These are phyloP conservation scores for Nesogale talazaci DNA, from an alignment of 2,113 vertebrate species.

Conservation along the genomic window DNA sequence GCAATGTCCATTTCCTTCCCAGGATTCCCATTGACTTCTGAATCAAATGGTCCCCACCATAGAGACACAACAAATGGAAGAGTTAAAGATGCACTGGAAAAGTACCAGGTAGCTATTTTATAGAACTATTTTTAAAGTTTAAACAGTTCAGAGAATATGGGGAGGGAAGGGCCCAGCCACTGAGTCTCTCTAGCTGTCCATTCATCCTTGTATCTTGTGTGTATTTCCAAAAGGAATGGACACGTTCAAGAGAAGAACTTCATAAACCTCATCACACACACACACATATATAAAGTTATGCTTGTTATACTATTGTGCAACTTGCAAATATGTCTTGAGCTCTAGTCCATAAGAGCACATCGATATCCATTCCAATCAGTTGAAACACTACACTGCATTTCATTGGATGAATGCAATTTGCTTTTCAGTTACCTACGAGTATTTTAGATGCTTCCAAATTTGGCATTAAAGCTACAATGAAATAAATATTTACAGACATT, in stretches of 20 bases:
- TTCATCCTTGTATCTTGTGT: neutral
- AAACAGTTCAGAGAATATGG: neutral
- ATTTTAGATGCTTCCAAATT: neutral
- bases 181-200: neutral
- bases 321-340: slow-evolving; percentile 7
- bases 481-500: slow-evolving; percentile 10
- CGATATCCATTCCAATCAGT: neutral
- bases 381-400: neutral
- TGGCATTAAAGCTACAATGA: slow-evolving; percentile 24
- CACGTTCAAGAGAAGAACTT: neutral
- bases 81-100: neutral
- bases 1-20: neutral
- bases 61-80: neutral
- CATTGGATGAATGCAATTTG: neutral
- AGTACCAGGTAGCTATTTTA: neutral
- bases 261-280: neutral
- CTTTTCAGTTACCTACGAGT: too few species aligned
- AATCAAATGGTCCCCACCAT: neutral
- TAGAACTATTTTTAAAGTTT: neutral
- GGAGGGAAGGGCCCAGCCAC: neutral
- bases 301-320: neutral
- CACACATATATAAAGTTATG: slow-evolving; percentile 14
- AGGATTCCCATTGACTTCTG: neutral
- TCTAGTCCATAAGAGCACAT: neutral
- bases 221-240: slow-evolving; percentile 25